These are phyloP conservation scores for Charina bottae DNA, from an alignment of 2,113 vertebrate genomes.

Conservation along the genomic window DNA sequence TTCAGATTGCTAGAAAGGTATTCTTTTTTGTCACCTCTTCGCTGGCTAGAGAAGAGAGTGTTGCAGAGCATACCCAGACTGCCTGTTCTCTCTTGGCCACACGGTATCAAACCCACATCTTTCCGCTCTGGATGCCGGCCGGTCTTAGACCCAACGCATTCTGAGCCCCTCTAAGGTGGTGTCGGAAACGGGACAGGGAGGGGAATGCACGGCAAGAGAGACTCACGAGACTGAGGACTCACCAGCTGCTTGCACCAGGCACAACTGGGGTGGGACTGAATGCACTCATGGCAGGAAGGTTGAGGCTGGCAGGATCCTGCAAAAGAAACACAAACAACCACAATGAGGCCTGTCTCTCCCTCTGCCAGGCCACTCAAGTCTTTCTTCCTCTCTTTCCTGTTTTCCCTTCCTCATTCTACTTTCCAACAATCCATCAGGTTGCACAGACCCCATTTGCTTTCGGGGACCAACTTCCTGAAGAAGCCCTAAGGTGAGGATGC, in stretches of 20 bases:
- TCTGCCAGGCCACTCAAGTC: neutral
- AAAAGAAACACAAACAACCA: neutral
- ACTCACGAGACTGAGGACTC: conserved; percentile 12
- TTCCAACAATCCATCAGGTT: neutral
- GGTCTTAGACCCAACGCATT: neutral
- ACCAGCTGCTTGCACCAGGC: conserved; percentile 75
- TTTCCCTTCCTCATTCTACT: conserved; percentile 8
- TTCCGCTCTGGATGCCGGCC: neutral
- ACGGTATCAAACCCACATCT: neutral
- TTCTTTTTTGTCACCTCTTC: neutral
- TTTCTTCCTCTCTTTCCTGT: neutral
- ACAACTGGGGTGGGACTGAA: conserved; percentile 68
- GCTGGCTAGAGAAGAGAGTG: neutral
- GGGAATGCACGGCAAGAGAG: neutral
- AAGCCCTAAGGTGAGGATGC: neutral
- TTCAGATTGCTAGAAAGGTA: neutral
- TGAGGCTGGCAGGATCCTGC: conserved; percentile 61
- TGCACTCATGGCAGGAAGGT: conserved; percentile 66
- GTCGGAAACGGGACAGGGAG: neutral
- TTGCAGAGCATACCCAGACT: no score
- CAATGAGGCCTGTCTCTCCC: neutral
- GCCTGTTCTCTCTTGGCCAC: neutral
- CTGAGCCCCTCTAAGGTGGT: neutral
- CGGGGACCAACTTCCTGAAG: neutral
- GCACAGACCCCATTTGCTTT: neutral